Percentiles rank a stretch among this genome's conserved stretches.
These are phyloP conservation scores for Chionis minor DNA, from an alignment of 2,113 vertebrate genomes.

Conservation along the genomic window DNA sequence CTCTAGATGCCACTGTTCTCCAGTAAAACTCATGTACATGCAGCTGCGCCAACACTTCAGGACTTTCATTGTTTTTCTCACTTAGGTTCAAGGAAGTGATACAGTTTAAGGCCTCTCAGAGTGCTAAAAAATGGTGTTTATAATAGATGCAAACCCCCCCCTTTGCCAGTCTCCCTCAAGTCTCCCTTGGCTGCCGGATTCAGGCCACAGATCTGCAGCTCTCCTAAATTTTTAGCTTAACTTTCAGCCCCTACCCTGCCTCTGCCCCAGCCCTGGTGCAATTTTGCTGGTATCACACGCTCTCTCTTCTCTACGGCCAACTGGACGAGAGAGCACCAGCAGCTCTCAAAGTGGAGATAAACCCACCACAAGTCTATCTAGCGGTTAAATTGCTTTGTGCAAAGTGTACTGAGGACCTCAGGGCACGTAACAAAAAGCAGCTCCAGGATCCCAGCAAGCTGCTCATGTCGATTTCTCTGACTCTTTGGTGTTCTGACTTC, in stretches of 20 bases:
- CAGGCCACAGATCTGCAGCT: not conserved
- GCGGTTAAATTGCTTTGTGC: not conserved
- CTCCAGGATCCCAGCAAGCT: not conserved
- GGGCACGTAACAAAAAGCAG: not conserved
- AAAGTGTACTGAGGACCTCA: not conserved
- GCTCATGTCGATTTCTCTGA: not conserved
- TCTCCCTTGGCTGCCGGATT: not conserved
- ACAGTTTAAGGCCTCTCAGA: not conserved
- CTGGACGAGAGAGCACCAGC: not conserved
- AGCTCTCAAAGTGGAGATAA: not conserved
- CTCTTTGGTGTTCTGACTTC: not conserved
- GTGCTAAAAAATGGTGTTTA: not conserved
- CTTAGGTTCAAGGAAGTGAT: not conserved
- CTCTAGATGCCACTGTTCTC: constrained; percentile 37
- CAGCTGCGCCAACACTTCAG: not conserved
- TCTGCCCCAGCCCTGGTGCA: not conserved
- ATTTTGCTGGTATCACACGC: not conserved
- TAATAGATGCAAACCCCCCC: rapidly evolving
- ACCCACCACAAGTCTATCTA: not conserved
- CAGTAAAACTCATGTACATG: not conserved
- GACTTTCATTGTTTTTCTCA: not conserved
- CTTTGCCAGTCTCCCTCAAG: not conserved
- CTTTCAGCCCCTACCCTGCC: not conserved
- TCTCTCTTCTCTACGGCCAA: not conserved
- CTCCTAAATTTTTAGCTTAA: not conserved